Evolutionary conservation across 2,113 vertebrate genomes (phyloP).

Genomic region (Ancistrus triradiatus): DNA sequence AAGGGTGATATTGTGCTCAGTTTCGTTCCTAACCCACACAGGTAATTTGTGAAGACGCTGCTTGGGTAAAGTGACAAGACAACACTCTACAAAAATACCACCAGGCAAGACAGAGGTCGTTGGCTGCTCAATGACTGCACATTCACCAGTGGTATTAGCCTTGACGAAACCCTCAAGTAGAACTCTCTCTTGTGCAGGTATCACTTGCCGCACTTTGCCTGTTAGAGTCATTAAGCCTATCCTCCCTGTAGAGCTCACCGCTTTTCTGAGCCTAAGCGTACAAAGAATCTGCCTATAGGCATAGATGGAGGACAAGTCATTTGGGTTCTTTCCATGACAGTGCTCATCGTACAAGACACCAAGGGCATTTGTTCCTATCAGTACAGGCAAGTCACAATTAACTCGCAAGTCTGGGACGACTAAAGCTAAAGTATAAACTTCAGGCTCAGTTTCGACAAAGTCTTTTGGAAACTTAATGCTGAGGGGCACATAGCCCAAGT

Average conservation of each 20-base stretch:
- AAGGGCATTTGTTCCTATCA: neutral
- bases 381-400: neutral
- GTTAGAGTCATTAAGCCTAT: no score
- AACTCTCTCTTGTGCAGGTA: slow-evolving; percentile 13
- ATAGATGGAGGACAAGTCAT: neutral
- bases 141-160: neutral
- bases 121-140: no score
- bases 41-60: neutral
- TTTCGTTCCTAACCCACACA: slow-evolving; percentile 22
- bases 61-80: slow-evolving; percentile 2
- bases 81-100: slow-evolving; percentile 22
- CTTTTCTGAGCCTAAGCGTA: neutral
- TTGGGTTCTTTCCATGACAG: neutral
- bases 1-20: neutral
- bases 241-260: neutral
- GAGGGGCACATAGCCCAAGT: no score
- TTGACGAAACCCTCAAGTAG: slow-evolving; percentile 8
- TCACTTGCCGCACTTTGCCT: neutral
- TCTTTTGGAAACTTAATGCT: neutral
- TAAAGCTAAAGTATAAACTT: neutral
- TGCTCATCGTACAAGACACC: slow-evolving; percentile 14
- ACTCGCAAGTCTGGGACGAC: neutral
- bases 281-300: slow-evolving; percentile 7
- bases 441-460: slow-evolving; percentile 7
- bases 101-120: neutral